Evolutionary conservation across 1,140 invertebrate species (phyloP).

Genomic region (Calosoma granatense): DNA sequence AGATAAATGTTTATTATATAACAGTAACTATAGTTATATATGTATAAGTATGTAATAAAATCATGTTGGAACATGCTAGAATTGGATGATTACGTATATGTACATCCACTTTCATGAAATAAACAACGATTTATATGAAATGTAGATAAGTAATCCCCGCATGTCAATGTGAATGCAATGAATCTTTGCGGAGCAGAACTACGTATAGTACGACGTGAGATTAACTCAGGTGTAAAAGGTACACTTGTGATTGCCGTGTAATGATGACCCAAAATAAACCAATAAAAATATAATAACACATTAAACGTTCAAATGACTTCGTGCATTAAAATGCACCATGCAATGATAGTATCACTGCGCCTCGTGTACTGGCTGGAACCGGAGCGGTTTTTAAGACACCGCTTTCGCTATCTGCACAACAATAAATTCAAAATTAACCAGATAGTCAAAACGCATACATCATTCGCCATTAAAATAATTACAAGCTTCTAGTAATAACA

Average conservation of each 20-base stretch:
- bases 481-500: not conserved
- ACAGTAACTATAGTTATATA: no score
- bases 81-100: no score
- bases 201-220: no score
- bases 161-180: no score
- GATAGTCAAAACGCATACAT: not conserved
- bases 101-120: no score
- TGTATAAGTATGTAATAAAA: no score
- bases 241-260: not conserved
- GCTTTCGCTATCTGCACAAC: not conserved
- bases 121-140: no score
- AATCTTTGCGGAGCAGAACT: no score
- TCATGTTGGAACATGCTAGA: no score
- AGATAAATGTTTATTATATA: no score
- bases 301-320: not conserved
- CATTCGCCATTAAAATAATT: not conserved
- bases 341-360: not conserved
- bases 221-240: not conserved
- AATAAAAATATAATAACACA: not conserved
- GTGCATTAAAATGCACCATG: not conserved
- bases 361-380: not conserved
- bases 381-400: not conserved
- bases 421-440: not conserved
- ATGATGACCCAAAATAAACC: not conserved
- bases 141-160: no score